Base-by-base conservation (phyloP, 2,797 vertebrate genomes). In the Sorex maritimensis region DNA sequence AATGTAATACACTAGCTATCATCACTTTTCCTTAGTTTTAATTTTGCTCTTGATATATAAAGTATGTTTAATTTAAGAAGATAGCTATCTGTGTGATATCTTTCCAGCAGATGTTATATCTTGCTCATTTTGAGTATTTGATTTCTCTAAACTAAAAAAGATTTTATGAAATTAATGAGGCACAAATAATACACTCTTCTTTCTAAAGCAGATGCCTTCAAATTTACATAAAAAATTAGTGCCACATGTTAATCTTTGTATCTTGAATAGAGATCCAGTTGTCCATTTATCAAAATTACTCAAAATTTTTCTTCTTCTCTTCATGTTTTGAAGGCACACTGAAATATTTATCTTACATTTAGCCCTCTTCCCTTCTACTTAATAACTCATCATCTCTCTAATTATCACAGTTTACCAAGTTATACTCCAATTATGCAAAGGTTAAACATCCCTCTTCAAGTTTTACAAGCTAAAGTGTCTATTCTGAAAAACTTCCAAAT, bases 81-180 rank as follows among this genome's bases (percentile, higher is more conserved):
- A 88, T 79, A 86, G 7, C 49, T 26, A 81, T 93, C 28, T 86
- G 72, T 88, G 9, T 81, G 34, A 68, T 49, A 30, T 55, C 4
- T 58, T 95, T 14, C 55, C 19, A 74, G 38, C 61, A 34, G 69
- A 19, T 92, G 55, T 89, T 84, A 1, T 11, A 61, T 89, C 86
- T 88, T 89, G 46, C 30, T 93, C 55, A 78, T 91, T 96, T 94
- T 91, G 19, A 88, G n/a, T 87, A 52, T 90, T 12, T 19, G 38
- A 78, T 65, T 94, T 84, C 23, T 75, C 30, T 85, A 80, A 81
- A 55, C 19, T 17, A 67, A 81, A 28, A 55, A 65, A 75, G 17
- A 1, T 81, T 58, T 80, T 87, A 83, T 90, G 41, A 34, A 63
- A 93, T 90, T 81, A 85, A 94, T 92, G 24, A 69, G 52, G 6